Base-by-base conservation (phyloP, 2,797 vertebrate genomes). In the Melanotaenia boesemani region DNA sequence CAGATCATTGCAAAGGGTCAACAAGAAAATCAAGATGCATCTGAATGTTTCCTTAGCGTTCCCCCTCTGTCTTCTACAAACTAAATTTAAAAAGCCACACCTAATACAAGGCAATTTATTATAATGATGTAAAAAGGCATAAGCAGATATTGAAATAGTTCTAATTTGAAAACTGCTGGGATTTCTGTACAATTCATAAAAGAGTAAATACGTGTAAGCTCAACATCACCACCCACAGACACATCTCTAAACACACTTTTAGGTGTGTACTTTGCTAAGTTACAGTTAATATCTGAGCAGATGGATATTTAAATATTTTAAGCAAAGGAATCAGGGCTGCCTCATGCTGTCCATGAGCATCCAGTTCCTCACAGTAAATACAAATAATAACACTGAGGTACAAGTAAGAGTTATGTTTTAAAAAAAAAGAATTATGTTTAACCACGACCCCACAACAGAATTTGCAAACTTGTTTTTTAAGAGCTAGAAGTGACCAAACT, bases 1-100 rank as follows among this genome's bases (percentile, higher is more conserved):
- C 39, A 66, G 52, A 78, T 72, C 46, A 56, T 57, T 24, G 26
- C 26, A 20, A 28, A 56, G 18, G 22, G 28, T 26, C 20, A 54
- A 52, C n/a, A 52, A n/a, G 50, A 54, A 11, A 39, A 39, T 16
- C 52, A 16, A 34, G 22, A 34, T 50, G 57, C 60, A 46, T 26
- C 56, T 32, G 32, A 32, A 32, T 32, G 32, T 32, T 32, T 32
- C 32, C 44, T 44, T 16, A 46, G 2, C 36, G 5, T 62, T 32
- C 24, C 41, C 16, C 16, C 41, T 44, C 12, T 44, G 41, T 44
- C 15, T 41, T 11, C 36, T 36, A 36, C 7, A 36, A 36, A 36
- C 6, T 9, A 36, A 36, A 36, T 8, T 2, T 32, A 32, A 32
- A 36, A 36, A 36, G 10, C 36, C 36, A 36, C 20, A 50, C 20